Evolutionary conservation across 2,797 vertebrate species (phyloP).

Genomic region (Sylvia borin): DNA sequence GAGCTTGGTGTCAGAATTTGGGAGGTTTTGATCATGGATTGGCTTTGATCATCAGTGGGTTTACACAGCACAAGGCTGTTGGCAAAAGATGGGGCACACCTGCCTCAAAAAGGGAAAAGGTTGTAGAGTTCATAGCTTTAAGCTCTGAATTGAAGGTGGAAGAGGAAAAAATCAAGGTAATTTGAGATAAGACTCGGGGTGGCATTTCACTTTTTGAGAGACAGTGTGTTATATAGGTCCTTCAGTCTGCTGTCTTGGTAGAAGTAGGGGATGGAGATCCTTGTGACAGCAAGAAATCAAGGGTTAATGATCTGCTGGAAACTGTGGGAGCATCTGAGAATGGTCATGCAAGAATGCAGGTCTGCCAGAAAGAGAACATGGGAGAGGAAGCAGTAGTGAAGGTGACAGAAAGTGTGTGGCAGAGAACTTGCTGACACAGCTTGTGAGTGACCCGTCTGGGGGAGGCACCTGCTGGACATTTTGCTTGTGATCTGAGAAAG

Average conservation of each 20-base stretch:
- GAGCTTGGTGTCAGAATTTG: neutral
- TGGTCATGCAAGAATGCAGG: neutral
- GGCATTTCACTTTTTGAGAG: neutral
- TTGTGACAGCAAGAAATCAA: neutral
- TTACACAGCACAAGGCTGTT: neutral
- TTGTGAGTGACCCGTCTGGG: accelerated
- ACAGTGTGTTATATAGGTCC: neutral
- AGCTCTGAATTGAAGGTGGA: neutral
- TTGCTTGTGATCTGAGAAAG: neutral
- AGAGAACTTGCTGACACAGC: neutral
- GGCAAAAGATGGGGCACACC: neutral
- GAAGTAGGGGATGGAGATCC: neutral
- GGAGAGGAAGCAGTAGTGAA: neutral
- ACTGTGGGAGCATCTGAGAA: neutral
- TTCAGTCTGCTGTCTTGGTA: neutral
- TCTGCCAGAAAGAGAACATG: neutral
- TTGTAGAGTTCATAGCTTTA: neutral
- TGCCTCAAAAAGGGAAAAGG: neutral
- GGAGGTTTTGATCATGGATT: neutral
- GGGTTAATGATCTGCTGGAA: neutral
- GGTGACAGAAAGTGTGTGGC: neutral
- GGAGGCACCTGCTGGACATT: neutral
- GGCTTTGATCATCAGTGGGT: neutral
- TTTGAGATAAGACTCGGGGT: neutral
- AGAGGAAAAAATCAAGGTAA: neutral